Conservation (phyloP, 35 echinoderm and acorn worm genomes). For the Heliocidaris tuberculata region DNA sequence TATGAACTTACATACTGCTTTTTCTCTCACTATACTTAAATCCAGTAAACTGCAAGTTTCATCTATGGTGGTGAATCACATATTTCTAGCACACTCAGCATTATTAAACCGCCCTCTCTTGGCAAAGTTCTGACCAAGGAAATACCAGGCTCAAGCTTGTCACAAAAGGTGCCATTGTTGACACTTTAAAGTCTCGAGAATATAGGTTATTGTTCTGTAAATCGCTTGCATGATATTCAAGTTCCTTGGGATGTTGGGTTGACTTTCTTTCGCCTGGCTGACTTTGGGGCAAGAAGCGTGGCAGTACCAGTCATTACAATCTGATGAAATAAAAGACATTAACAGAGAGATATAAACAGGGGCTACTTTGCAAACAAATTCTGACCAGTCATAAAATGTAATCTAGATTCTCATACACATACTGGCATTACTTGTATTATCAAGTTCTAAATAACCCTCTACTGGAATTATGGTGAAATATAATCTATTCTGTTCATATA, state of each 20-base stretch:
- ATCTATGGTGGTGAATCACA: no score
- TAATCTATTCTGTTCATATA: background rate
- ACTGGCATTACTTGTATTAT: background rate
- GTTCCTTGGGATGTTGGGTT: background rate
- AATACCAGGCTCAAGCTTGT: no score
- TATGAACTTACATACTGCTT: no score
- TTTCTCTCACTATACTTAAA: no score
- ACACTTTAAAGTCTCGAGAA: background rate
- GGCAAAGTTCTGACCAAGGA: background rate
- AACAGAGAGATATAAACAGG: no score
- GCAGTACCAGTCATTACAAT: conserved; percentile 44
- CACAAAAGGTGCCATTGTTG: no score
- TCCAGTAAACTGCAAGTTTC: no score
- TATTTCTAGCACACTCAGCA: no score
- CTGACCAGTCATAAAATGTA: background rate
- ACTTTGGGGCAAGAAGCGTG: background rate
- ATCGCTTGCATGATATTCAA: background rate
- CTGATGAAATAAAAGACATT: background rate
- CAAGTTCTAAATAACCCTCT: background rate
- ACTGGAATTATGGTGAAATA: background rate
- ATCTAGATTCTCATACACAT: no score
- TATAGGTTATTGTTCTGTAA: background rate
- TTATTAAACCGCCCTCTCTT: background rate
- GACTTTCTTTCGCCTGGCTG: background rate
- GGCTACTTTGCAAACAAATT: background rate